Evolutionary conservation across 2,113 vertebrate species (phyloP), one percentile per base, ranked within the genome.

Genomic region (Carassius gibelio): DNA sequence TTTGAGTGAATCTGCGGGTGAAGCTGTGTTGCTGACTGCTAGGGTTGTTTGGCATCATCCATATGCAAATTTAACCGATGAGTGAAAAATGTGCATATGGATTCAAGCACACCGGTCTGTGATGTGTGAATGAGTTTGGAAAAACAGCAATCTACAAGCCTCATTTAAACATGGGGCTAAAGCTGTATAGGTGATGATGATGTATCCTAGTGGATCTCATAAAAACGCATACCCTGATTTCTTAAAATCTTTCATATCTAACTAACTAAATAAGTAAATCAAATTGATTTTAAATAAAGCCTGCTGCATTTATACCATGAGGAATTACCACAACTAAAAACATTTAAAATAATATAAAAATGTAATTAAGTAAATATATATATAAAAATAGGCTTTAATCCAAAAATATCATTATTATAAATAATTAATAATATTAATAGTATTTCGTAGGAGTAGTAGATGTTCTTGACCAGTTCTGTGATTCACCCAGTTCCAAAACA

Each of bases 21-120:
- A 79, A 59, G 48, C 77, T 34, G 34, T 75, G 84, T 66, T 82
- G 52, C 76, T 80, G 66, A 84, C 72, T 82, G 57, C 61, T 76
- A 9, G 45, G 45, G 59, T 21, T 75, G 77, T 36, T 19, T 57
- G 68, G 38, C 74, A 72, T 85, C 55, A 61, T 81, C 34, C 71
- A 82, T 75, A 69, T 81, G 66, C 48, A 38, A 85, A 55, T 23
- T 77, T 68, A 79, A 75, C n/a, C 30, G 57, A 85, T 78, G 71
- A 74, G 61, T 84, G 74, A 55, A 77, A 50, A 45, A 64, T 23
- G 8, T 38, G 75, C 77, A 80, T 62, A 45, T 1, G n/a, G 21
- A 23, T 34, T 79, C 76, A 79, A 61, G 34, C 55, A 23, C 57
- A 13, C 52, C 0, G 17, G 9, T 77, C 15, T 79, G 76, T 38